Evolutionary conservation across 2,113 vertebrate species (phyloP).

Genomic region (Sander lucioperca): DNA sequence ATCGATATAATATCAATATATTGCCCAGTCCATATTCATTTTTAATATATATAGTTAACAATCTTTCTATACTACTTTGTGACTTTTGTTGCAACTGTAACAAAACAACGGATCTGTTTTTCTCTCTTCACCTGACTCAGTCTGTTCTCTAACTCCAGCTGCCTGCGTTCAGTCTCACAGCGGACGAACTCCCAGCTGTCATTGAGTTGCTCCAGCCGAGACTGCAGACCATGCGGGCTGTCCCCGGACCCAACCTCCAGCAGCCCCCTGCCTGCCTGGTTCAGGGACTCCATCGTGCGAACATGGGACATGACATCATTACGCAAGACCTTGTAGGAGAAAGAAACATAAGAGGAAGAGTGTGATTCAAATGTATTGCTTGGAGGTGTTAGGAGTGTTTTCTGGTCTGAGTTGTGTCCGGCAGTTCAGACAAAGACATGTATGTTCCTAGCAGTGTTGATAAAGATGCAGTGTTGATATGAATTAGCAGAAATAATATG

Average conservation of each 20-base stretch:
- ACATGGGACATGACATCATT: conserved; percentile 91
- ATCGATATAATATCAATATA: too few relatives aligned
- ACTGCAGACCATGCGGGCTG: conserved; percentile 82
- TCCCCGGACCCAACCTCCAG: conserved; percentile 84
- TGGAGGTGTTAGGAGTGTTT: neutral
- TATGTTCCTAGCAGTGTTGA: neutral
- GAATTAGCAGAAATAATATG: neutral
- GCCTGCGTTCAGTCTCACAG: conserved; percentile 87
- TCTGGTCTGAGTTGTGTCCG: neutral
- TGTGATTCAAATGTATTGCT: neutral
- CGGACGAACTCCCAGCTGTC: conserved; percentile 89
- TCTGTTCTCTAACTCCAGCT: conserved; percentile 90
- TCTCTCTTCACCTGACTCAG: conserved; percentile 87
- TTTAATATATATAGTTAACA: neutral
- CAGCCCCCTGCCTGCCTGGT: conserved; percentile 84
- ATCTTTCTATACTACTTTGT: neutral
- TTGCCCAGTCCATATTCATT: too few relatives aligned
- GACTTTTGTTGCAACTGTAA: neutral
- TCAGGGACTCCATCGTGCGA: conserved; percentile 87
- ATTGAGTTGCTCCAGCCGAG: conserved; percentile 84
- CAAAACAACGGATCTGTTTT: neutral
- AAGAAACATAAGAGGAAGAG: neutral
- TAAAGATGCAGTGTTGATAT: neutral
- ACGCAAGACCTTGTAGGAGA: conserved; percentile 84
- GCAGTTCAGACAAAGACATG: neutral